Evolutionary conservation across 92 coral and sea anemone genomes (phyloP).

Genomic region (Palythoa heliodiscus): DNA sequence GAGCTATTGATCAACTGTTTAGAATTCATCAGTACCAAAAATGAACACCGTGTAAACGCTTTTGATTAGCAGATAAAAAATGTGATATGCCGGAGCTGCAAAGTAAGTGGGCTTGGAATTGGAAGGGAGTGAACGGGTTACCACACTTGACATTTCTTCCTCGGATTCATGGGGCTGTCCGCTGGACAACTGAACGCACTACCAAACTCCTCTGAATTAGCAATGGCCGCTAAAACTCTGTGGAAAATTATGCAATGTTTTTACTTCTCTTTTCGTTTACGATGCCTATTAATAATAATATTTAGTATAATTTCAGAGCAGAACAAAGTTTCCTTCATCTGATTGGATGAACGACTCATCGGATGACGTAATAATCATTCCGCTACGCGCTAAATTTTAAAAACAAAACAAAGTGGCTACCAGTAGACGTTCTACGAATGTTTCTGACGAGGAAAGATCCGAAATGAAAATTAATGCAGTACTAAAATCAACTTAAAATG

Average conservation of each 20-base stretch:
- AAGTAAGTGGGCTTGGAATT: background rate
- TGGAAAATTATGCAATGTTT: conserved; percentile 1
- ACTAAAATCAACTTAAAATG: too few species aligned
- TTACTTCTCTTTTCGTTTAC: background rate
- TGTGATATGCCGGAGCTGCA: background rate
- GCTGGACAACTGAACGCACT: conserved; percentile 85
- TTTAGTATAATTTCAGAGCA: background rate
- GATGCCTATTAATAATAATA: background rate
- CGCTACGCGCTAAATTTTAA: too few species aligned
- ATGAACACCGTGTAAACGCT: too few species aligned
- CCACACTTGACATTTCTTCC: conserved; percentile 88
- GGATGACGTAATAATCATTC: too few species aligned
- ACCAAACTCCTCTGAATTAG: conserved; percentile 87
- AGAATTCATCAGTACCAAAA: too few species aligned
- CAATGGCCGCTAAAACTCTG: conserved; percentile 91
- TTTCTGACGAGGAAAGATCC: too few species aligned
- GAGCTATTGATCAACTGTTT: too few species aligned
- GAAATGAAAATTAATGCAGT: too few species aligned
- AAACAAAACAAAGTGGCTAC: too few species aligned
- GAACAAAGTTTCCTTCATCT: background rate
- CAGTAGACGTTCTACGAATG: too few species aligned
- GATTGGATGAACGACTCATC: too few species aligned
- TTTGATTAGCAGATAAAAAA: too few species aligned
- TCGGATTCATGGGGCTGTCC: conserved; percentile 88
- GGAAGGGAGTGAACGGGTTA: conserved; percentile 25